Percentiles rank a stretch among this genome's conserved stretches.
Evolutionary conservation across 53 echinoderm and acorn worm species (phyloP).

Genomic region (Temnopleurus reevesii): DNA sequence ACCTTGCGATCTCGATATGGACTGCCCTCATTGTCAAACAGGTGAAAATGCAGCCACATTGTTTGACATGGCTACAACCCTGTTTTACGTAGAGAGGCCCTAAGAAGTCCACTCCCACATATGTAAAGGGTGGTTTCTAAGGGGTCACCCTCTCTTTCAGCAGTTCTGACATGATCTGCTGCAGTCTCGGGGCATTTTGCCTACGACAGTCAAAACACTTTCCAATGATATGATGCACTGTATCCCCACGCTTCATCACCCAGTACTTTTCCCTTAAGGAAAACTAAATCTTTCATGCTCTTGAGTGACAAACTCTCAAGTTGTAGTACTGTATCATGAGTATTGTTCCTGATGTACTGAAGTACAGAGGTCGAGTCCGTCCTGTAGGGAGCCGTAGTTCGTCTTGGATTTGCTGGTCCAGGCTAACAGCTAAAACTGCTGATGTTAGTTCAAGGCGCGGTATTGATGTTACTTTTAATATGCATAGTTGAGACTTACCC

Average conservation of each 20-base stretch:
- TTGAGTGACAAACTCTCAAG: constrained; percentile 36
- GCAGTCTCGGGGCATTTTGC: neutral
- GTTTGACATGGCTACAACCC: constrained; percentile 50
- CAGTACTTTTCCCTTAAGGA: constrained; percentile 49
- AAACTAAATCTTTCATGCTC: constrained; percentile 52
- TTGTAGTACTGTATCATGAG: constrained; percentile 8
- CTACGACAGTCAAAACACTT: constrained; percentile 56
- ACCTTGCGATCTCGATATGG: constrained; percentile 51
- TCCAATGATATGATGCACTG: constrained; percentile 25
- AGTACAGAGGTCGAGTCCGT: constrained; percentile 58
- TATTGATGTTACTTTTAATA: constrained; percentile 18
- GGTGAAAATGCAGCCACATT: constrained; percentile 63
- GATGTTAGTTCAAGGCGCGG: constrained; percentile 47
- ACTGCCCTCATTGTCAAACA: constrained; percentile 59
- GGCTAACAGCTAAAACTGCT: constrained; percentile 48
- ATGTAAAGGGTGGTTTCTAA: constrained; percentile 54
- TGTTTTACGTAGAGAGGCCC: constrained; percentile 37
- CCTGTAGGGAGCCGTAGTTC: constrained; percentile 52
- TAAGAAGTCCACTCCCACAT: constrained; percentile 57
- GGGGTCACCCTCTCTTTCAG: constrained; percentile 51
- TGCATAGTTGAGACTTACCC: constrained; percentile 57
- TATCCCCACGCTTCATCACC: constrained; percentile 24
- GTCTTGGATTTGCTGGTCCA: constrained; percentile 47
- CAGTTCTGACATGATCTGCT: constrained; percentile 63
- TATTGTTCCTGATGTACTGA: constrained; percentile 58